phyloP scores from a whole-genome alignment of 2,888 invertebrate genomes.

The Actias luna region DNA sequence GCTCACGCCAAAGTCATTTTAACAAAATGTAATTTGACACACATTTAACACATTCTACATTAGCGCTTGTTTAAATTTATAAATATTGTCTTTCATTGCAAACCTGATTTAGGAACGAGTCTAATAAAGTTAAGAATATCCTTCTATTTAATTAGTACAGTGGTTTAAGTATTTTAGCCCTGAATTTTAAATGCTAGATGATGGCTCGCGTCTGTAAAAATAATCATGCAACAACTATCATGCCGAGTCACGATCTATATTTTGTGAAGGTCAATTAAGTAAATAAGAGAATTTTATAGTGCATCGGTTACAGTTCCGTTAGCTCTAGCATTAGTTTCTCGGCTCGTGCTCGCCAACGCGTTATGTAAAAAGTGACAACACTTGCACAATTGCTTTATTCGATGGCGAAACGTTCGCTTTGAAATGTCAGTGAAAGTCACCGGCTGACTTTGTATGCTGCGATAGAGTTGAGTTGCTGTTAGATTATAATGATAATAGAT shows the following conservation, averaged over 20 bases:
- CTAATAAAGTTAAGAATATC: neutral
- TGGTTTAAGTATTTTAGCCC: neutral
- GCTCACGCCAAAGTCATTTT: slow-evolving; percentile 61
- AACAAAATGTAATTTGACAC: slow-evolving; percentile 47
- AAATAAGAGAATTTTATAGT: neutral
- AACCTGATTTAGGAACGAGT: neutral
- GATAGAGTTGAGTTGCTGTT: slow-evolving; percentile 35
- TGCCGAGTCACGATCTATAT: neutral
- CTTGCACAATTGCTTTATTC: slow-evolving; percentile 78
- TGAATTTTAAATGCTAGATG: no score
- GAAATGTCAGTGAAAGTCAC: slow-evolving; percentile 78
- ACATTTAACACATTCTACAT: slow-evolving; percentile 33
- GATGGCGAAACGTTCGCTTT: slow-evolving; percentile 76
- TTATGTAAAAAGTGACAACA: slow-evolving; percentile 79
- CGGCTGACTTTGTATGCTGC: slow-evolving; percentile 70
- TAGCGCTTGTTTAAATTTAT: slow-evolving; percentile 16
- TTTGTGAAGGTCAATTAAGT: slow-evolving; percentile 10
- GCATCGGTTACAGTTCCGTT: slow-evolving; percentile 22
- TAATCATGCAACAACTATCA: neutral
- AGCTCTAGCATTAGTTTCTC: slow-evolving; percentile 32
- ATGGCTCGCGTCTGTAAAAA: neutral
- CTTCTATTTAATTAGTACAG: neutral
- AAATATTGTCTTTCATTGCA: neutral
- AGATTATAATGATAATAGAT: slow-evolving; percentile 10
- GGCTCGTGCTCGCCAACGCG: slow-evolving; percentile 36